Evolutionary conservation across 2,888 invertebrate species (phyloP).

Genomic region (Temnothorax rugatulus): DNA sequence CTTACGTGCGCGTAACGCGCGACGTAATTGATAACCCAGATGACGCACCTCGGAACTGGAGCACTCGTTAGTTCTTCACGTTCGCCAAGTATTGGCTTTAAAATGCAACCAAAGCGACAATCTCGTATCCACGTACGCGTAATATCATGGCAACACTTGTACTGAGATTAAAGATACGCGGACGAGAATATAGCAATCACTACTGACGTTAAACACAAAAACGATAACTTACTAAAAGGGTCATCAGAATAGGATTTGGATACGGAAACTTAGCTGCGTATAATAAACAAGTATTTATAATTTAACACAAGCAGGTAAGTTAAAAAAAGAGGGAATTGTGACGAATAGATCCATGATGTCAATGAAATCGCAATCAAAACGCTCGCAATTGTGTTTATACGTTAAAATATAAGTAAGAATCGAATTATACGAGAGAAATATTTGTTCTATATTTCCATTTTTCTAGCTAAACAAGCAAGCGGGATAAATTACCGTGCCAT

Average conservation of each 20-base stretch:
- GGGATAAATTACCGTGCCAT: slow-evolving; percentile 19
- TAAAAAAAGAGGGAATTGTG: not conserved
- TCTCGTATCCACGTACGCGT: slow-evolving; percentile 61
- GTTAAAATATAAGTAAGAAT: not conserved
- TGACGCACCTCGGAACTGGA: slow-evolving; percentile 73
- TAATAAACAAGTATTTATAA: not conserved
- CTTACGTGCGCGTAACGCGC: slow-evolving; percentile 67
- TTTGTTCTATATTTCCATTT: not conserved
- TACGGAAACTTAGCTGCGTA: not conserved
- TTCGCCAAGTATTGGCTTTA: slow-evolving; percentile 63
- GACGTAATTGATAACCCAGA: slow-evolving; percentile 76
- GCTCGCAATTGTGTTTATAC: too few relatives aligned
- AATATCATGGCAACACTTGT: slow-evolving; percentile 27
- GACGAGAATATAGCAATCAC: not conserved
- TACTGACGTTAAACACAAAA: not conserved
- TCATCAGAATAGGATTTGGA: not conserved
- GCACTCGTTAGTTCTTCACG: slow-evolving; percentile 71
- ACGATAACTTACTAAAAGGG: not conserved
- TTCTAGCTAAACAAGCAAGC: not conserved
- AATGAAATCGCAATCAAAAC: not conserved
- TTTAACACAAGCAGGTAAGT: not conserved
- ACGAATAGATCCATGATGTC: not conserved
- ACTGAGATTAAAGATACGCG: not conserved
- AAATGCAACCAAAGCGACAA: slow-evolving; percentile 57
- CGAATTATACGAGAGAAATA: not conserved